Evolutionary conservation across 2,888 invertebrate genomes (phyloP).

Genomic region (Andrena minutula): DNA sequence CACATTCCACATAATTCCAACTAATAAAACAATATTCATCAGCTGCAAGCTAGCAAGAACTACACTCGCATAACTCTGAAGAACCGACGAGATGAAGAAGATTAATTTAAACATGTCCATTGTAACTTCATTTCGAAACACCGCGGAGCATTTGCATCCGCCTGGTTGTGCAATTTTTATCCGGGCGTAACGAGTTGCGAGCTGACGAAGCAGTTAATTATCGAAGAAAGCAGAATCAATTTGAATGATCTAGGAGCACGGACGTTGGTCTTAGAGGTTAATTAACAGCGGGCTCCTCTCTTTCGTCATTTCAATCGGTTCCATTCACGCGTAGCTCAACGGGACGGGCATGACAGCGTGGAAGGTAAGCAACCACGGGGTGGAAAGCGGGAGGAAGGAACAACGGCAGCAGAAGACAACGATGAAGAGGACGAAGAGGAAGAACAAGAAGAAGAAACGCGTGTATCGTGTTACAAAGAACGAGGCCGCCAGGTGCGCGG

Average conservation of each 20-base stretch:
- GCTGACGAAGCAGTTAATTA: not conserved
- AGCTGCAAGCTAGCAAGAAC: too few relatives aligned
- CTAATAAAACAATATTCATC: too few relatives aligned
- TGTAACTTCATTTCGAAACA: not conserved
- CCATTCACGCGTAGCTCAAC: conserved; percentile 1
- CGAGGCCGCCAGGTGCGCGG: conserved; percentile 82
- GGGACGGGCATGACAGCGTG: conserved; percentile 15
- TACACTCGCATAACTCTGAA: not conserved
- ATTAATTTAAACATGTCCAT: not conserved
- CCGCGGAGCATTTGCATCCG: not conserved
- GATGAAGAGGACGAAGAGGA: conserved; percentile 38
- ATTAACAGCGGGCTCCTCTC: conserved; percentile 11
- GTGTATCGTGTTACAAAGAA: conserved; percentile 83
- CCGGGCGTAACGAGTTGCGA: not conserved
- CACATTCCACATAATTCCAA: too few relatives aligned
- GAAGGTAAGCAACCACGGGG: conserved; percentile 15
- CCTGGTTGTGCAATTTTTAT: not conserved
- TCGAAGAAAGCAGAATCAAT: conserved; percentile 7
- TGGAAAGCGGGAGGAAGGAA: conserved; percentile 30
- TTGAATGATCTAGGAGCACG: conserved; percentile 1
- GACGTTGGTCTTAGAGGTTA: not conserved
- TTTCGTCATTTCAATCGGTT: conserved; percentile 24
- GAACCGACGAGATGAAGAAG: not conserved
- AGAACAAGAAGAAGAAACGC: conserved; percentile 69
- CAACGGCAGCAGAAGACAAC: conserved; percentile 25